Evolutionary conservation across 2,888 invertebrate species (phyloP).

Genomic region (Rugalucina vietnamica): DNA sequence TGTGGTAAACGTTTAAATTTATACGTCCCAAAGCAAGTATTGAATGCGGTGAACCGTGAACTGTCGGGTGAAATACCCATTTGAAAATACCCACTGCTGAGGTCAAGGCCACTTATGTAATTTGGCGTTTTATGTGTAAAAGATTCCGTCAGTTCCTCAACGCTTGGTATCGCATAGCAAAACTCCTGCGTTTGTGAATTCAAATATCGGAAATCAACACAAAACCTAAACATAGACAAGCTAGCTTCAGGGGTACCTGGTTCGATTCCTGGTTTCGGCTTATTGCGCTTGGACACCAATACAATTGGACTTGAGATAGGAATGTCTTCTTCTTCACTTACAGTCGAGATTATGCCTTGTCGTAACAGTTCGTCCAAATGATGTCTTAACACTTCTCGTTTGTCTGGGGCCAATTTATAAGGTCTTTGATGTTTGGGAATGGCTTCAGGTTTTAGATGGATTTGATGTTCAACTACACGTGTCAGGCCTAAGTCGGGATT

Average conservation of each 20-base stretch:
- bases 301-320: conserved; percentile 46
- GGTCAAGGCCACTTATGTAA: not conserved
- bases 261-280: not conserved
- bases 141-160: not conserved
- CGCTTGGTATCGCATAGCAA: conserved; percentile 28
- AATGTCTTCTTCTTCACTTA: conserved; percentile 32
- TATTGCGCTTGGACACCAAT: conserved; percentile 34
- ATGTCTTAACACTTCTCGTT: conserved; percentile 29
- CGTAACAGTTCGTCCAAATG: conserved; percentile 31
- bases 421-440: conserved; percentile 36
- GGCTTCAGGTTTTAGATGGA: conserved; percentile 26
- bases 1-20: conserved; percentile 16
- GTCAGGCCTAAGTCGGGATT: conserved; percentile 26
- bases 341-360: conserved; percentile 31
- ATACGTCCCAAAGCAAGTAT: conserved; percentile 13
- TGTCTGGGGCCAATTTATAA: conserved; percentile 39
- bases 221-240: conserved; percentile 19
- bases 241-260: conserved; percentile 24
- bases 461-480: conserved; percentile 30
- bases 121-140: not conserved
- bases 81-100: not conserved
- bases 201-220: conserved; percentile 28
- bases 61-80: not conserved
- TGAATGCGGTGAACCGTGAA: not conserved
- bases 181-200: conserved; percentile 39